phyloP scores from a whole-genome alignment of 2,797 vertebrate species.

The Coccyzus lansbergi region DNA sequence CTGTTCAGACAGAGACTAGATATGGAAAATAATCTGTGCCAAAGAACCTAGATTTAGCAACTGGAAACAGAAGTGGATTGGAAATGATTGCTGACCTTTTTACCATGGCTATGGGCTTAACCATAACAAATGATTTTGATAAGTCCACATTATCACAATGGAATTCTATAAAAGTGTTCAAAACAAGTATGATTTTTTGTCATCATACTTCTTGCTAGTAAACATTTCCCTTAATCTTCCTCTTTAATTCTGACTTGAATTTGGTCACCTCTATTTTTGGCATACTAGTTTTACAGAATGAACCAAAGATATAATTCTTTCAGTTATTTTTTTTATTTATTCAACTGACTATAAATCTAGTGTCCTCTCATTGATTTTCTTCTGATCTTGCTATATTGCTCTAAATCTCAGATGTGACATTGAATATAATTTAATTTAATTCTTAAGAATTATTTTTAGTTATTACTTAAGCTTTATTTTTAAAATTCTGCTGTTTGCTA shows the following conservation, averaged over 20 bases:
- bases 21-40: not conserved
- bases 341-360: not conserved
- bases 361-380: not conserved
- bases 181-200: not conserved
- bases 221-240: not conserved
- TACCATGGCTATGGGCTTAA: not conserved
- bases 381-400: not conserved
- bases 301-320: not conserved
- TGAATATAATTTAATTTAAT: not conserved
- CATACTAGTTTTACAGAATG: not conserved
- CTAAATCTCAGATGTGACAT: not conserved
- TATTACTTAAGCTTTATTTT: not conserved
- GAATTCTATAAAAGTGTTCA: not conserved
- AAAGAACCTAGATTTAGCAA: not conserved
- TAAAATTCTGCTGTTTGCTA: not conserved
- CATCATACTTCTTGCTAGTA: not conserved
- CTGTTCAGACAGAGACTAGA: not conserved
- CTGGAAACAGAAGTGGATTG: not conserved
- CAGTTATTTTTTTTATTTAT: conserved; percentile 3
- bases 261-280: not conserved
- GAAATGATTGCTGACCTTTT: not conserved
- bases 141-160: not conserved
- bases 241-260: not conserved
- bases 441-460: not conserved
- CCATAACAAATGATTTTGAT: not conserved